Base-by-base conservation (phyloP, 2,113 vertebrate genomes). In the Lanius collurio region DNA sequence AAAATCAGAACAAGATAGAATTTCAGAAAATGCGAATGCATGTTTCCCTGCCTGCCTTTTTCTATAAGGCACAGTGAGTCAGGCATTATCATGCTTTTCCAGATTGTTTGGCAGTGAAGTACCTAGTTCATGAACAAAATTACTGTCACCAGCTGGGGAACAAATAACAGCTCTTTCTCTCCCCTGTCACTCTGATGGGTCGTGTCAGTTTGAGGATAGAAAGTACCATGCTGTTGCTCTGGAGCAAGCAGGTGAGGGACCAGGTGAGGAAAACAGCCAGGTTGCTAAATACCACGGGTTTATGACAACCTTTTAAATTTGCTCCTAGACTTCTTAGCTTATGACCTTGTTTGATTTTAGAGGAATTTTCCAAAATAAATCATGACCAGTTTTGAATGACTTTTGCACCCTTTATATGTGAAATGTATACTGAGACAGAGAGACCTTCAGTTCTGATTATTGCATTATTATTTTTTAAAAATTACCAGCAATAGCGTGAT, bases 1-100 rank as follows among this genome's bases (percentile, higher is more conserved):
- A 97, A 96, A 97, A 97, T 81, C 80, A 93, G 97, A 97, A 96
- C 96, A 97, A 97, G 96, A 97, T 94, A 97, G 92, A 97, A 95
- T 97, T 96, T 95, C 92, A 93, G 93, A 91, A 86, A 94, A 96
- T 86, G 85, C 24, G 42, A 70, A 75, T 88, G 93, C 89, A 71
- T 94, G 88, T 89, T 95, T 84, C 77, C 85, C 73, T 88, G 86
- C 82, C 83, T 95, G 83, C 74, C 78, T 93, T 92, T 89, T 92
- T 90, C 77, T 87, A 0, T 62, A 89, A 87, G 91, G 89, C 89
- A 55, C 76, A 75, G 83, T 80, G 91, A 91, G 89, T 94, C 92
- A 93, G 89, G 63, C 87, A 93, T 94, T 97, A 93, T 95, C 74
- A 27, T 85, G 92, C 82, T 93, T 90, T 95, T 89, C 93, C 89